Base-by-base conservation (phyloP, 2,888 invertebrate genomes). In the Apamea epomidion region DNA sequence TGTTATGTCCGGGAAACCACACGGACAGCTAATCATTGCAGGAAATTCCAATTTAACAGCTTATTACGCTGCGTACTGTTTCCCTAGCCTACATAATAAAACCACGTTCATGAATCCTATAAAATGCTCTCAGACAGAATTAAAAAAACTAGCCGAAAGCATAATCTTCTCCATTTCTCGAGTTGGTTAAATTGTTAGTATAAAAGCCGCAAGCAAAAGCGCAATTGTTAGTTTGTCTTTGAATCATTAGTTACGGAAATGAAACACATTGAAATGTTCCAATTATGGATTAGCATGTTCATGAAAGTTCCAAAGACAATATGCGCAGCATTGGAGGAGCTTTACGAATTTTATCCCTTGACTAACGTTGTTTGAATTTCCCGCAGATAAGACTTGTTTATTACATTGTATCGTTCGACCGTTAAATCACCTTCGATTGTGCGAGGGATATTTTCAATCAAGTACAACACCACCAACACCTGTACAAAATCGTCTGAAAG, bases 301-400 rank as follows among this genome's bases (percentile, higher is more conserved):
- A 32, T 58, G 25, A 58, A 21, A 37, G 37, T 67, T n/a, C 37
- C 25, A 45, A 54, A 73, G n/a, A 70, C 51, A 29, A 69, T 21
- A 37, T 74, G 64, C 51, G 60, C 60, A 67, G 75, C 45, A 65
- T 58, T 68, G 62, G 37, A 65, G 21, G 32, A 60, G 45, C 12
- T 77, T 73, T 45, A 42, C 25, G 6, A 74, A 68, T 65, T 62
- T 29, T 67, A 75, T 80, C 62, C 77, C 58, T 74, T 62, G 70
- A 74, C 60, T 78, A 72, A 65, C 48, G 21, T 51, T 58, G 37
- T 68, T 32, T 74, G 64, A 68, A 76, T 76, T 83, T 79, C 51
- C 71, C 14, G 48, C 37, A 83, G 83, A 85, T 79, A 76, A 85
- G 73, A 82, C 85, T 75, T 82, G 68, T 81, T 85, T 80, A 69